Evolutionary conservation across 2,113 vertebrate genomes (phyloP), one percentile per base, ranked within the genome.

Genomic region (Hydropotes inermis): DNA sequence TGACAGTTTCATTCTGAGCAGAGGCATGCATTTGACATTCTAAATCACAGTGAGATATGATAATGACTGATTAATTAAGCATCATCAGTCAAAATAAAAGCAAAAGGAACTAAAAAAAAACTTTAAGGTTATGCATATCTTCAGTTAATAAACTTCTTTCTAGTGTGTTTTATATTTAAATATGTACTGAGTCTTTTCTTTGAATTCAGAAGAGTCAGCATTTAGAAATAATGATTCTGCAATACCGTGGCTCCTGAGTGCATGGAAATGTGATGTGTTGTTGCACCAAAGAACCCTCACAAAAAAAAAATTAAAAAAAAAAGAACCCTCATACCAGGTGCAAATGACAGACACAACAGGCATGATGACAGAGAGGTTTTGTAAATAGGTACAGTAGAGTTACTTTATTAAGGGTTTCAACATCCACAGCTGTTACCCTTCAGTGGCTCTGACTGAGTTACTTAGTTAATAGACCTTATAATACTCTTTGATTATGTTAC

Each of bases 361-460:
- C 93, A 81, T 88, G 97, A 98, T 98, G 98, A 98, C 96, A 93
- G 87, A 98, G 94, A 97, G 76, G 92, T 95, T 96, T 98, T 98
- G 95, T 98, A 98, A 98, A 98, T 97, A 98, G 98, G 97, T 95
- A 98, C 93, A 98, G 95, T 93, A 98, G 64, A 67, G 54, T 93
- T 95, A 95, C 97, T 98, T 98, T 98, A 98, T 99, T 98, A 98
- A 98, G 91, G 54, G 70, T 84, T 98, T 98, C 96, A 92, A 43
- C 92, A 97, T 95, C 88, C 94, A 97, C 98, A 99, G 98, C 98
- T 98, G 98, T 97, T 98, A 97, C 89, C 88, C 0, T 1, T 99
- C 98, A 98, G 81, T 33, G 90, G 84, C 87, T 94, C 57, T 89
- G 85, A 85, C 82, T 85, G 87, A 98, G 89, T 55, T 97, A 76